Evolutionary conservation across 2,797 vertebrate species (phyloP).

Genomic region (Capromys pilorides): DNA sequence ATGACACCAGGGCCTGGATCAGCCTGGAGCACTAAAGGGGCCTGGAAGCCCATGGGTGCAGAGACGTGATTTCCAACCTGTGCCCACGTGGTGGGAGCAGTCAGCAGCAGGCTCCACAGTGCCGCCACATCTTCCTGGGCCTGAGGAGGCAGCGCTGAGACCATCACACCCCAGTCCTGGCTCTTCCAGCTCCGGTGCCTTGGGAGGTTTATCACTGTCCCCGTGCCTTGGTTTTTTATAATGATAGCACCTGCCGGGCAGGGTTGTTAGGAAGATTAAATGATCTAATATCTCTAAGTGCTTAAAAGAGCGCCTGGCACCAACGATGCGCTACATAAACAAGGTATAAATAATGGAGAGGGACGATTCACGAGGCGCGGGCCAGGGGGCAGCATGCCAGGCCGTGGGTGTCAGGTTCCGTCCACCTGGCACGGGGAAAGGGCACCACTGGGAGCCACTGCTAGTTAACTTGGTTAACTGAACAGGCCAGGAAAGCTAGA

Average conservation of each 20-base stretch:
- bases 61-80: background rate
- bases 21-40: background rate
- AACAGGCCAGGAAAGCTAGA: background rate
- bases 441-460: background rate
- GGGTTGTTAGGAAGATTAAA: slow-evolving; percentile 42
- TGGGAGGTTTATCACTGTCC: background rate
- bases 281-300: slow-evolving; percentile 44
- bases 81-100: no score
- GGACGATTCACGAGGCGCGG: background rate
- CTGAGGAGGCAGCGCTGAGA: background rate
- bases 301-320: slow-evolving; percentile 46
- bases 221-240: background rate
- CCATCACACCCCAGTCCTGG: background rate
- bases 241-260: background rate
- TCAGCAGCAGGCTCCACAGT: no score
- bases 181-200: fast-evolving
- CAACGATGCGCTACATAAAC: background rate
- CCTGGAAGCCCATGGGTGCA: background rate
- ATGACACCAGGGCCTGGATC: fast-evolving
- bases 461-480: background rate
- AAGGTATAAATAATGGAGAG: background rate
- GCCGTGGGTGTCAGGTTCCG: background rate
- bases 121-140: no score
- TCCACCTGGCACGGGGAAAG: background rate
- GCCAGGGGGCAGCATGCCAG: background rate